Conservation (phyloP, 2,113 vertebrate species). For the Oryzias woworae region DNA sequence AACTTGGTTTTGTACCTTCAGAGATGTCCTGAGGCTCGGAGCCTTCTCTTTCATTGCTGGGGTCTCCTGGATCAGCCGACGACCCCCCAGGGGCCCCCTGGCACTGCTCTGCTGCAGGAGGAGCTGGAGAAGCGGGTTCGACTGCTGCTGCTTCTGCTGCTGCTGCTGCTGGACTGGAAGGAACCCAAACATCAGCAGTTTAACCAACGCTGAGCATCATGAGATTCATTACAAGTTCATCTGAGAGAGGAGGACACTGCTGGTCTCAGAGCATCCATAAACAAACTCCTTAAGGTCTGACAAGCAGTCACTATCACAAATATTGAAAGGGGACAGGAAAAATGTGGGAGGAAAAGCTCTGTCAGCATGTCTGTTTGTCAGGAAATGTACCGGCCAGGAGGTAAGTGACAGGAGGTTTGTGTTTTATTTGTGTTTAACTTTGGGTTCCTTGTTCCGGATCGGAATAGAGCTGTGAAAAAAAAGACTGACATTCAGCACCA, state of each 20-base stretch:
- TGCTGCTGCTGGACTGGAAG: slow-evolving; percentile 50
- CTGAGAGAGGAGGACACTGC: slow-evolving; percentile 44
- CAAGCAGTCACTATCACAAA: slow-evolving; percentile 13
- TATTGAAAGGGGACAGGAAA: not conserved
- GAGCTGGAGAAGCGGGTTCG: slow-evolving; percentile 28
- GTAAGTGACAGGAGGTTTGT: too few relatives aligned
- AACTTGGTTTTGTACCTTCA: slow-evolving; percentile 65
- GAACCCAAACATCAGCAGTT: slow-evolving; percentile 50
- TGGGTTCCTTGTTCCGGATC: too few relatives aligned
- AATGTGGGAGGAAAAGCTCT: too few relatives aligned
- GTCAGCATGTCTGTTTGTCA: too few relatives aligned
- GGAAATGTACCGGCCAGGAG: too few relatives aligned
- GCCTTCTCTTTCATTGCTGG: slow-evolving; percentile 29
- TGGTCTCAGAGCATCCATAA: slow-evolving; percentile 26
- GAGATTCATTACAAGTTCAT: slow-evolving; percentile 49
- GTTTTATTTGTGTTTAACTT: too few relatives aligned
- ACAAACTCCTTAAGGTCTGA: slow-evolving; percentile 46
- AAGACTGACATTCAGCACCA: too few relatives aligned
- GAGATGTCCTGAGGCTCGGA: slow-evolving; percentile 30
- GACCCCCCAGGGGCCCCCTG: slow-evolving; percentile 9
- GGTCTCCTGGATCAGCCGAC: slow-evolving; percentile 24
- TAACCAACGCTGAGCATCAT: slow-evolving; percentile 29
- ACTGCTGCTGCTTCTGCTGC: slow-evolving; percentile 21
- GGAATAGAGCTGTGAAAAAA: too few relatives aligned
- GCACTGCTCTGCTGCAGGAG: slow-evolving; percentile 26